A percentile compares a stretch with the other conserved stretches of the same genome.
Conservation (phyloP, 1,140 invertebrate genomes). For the Drosophila ercepeae region DNA sequence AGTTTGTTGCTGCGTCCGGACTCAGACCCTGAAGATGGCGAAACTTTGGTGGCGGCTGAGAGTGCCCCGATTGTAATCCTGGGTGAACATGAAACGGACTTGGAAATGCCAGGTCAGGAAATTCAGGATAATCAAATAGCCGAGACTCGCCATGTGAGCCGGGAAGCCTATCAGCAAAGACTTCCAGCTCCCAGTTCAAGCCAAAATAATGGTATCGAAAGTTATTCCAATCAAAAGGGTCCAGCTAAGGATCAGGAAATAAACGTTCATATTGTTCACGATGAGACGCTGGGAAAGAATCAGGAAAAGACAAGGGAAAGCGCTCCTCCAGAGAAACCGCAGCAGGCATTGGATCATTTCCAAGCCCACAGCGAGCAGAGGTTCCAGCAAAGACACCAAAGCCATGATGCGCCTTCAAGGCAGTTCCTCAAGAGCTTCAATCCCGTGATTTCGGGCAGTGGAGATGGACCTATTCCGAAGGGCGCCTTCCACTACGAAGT, state of each 20-base stretch:
- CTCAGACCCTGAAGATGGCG: constrained; percentile 40
- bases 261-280: constrained; percentile 72
- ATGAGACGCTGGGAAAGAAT: constrained; percentile 22
- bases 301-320: constrained; percentile 4
- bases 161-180: constrained; percentile 51
- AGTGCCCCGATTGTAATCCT: constrained; percentile 75
- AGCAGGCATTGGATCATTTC: constrained; percentile 38
- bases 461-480: constrained; percentile 45
- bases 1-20: constrained; percentile 65
- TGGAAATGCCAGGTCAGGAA: constrained; percentile 48
- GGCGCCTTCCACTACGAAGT: constrained; percentile 72
- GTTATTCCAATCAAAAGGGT: constrained; percentile 54
- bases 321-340: background rate
- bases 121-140: constrained; percentile 78
- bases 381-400: constrained; percentile 35
- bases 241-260: constrained; percentile 62
- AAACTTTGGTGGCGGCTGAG: constrained; percentile 60
- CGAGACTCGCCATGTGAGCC: constrained; percentile 54
- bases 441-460: constrained; percentile 52
- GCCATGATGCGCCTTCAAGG: constrained; percentile 65
- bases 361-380: constrained; percentile 55
- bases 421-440: constrained; percentile 77
- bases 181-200: constrained; percentile 26
- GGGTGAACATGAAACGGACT: constrained; percentile 58
- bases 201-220: constrained; percentile 33